Conservation (phyloP, 2,888 invertebrate species). For the Salpingus planirostris region DNA sequence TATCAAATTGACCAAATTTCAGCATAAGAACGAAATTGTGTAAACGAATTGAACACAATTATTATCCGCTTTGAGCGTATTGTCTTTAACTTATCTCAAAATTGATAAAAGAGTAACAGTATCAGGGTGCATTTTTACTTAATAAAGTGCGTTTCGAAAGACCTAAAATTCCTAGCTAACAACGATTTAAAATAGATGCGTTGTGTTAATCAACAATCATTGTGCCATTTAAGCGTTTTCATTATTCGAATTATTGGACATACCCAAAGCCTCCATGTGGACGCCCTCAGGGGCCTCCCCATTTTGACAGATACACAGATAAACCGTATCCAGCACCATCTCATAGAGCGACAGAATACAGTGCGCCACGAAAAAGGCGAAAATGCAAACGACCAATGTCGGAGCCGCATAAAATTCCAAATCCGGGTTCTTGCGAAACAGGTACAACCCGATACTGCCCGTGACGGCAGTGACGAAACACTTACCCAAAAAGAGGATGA, state of each 20-base stretch:
- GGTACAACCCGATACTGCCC: conserved; percentile 66
- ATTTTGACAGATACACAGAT: conserved; percentile 91
- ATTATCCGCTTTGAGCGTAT: too few relatives aligned
- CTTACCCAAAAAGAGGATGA: conserved; percentile 84
- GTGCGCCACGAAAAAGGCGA: conserved; percentile 87
- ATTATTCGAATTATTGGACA: conserved; percentile 31
- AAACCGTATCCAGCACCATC: conserved; percentile 92
- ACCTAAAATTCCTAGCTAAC: too few relatives aligned
- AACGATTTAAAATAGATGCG: too few relatives aligned
- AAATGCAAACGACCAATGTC: conserved; percentile 73
- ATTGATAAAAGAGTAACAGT: too few relatives aligned
- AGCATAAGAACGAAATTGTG: too few relatives aligned
- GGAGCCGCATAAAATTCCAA: conserved; percentile 81
- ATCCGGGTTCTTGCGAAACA: conserved; percentile 63
- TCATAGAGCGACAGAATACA: conserved; percentile 89
- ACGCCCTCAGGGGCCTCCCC: conserved; percentile 71
- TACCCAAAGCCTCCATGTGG: conserved; percentile 78
- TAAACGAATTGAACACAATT: too few relatives aligned
- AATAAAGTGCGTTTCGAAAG: too few relatives aligned
- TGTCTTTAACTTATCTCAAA: too few relatives aligned
- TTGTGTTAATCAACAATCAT: too few relatives aligned
- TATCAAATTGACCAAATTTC: too few relatives aligned
- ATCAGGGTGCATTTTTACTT: too few relatives aligned
- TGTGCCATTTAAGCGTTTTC: too few relatives aligned
- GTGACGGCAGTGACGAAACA: conserved; percentile 74